phyloP scores from a whole-genome alignment of 53 echinoderm and acorn worm genomes.

The Temnopleurus reevesii region DNA sequence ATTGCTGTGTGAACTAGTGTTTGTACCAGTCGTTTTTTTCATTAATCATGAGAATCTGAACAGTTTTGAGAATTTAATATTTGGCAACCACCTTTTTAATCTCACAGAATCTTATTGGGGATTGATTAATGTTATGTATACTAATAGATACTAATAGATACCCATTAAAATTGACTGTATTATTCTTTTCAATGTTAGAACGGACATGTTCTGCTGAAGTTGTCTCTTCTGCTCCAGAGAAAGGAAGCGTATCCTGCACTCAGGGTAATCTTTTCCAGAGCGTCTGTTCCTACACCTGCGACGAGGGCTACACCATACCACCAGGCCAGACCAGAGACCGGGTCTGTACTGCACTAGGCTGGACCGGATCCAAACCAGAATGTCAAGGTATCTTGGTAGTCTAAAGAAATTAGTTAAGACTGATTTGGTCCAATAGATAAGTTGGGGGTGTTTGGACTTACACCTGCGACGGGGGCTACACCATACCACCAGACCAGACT shows the following conservation, averaged over 20 bases:
- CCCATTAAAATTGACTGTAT: too few relatives aligned
- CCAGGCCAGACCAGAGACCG: conserved; percentile 44
- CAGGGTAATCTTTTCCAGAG: conserved; percentile 46
- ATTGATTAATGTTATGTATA: too few relatives aligned
- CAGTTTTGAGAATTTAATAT: too few relatives aligned
- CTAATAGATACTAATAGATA: too few relatives aligned
- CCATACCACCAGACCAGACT: conserved; percentile 43
- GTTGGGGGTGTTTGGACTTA: conserved; percentile 50
- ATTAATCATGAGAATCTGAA: too few relatives aligned
- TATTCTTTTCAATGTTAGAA: background rate
- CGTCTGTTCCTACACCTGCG: conserved; percentile 45
- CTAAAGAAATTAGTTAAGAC: too few relatives aligned
- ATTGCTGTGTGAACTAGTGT: too few relatives aligned
- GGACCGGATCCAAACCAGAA: conserved; percentile 65
- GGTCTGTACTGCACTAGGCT: conserved; percentile 37
- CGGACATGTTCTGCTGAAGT: conserved; percentile 26
- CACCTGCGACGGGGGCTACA: conserved; percentile 4
- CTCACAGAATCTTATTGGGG: too few relatives aligned
- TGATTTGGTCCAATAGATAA: too few relatives aligned
- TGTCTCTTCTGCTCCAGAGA: conserved; percentile 28
- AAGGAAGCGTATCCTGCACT: conserved; percentile 30
- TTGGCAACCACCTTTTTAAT: too few relatives aligned
- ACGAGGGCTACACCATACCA: conserved; percentile 21
- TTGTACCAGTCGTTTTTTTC: too few relatives aligned
- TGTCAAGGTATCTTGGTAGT: conserved; percentile 69